Evolutionary conservation across 2,888 invertebrate species (phyloP).

Genomic region (Pediacus dermestoides): DNA sequence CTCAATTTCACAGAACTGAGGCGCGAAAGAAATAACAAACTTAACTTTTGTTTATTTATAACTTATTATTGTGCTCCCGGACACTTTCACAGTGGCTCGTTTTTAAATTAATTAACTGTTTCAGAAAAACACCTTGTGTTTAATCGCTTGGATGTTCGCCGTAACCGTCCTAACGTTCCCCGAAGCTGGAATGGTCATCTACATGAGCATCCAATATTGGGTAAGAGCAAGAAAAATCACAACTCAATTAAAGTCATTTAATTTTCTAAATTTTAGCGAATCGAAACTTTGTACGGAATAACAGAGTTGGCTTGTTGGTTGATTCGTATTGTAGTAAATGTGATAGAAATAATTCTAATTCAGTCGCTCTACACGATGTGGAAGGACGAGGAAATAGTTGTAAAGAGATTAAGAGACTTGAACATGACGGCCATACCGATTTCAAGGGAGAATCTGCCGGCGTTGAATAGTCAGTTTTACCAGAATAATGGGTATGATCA

Average conservation of each 20-base stretch:
- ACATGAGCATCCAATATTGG: conserved; percentile 57
- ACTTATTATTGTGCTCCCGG: too few relatives aligned
- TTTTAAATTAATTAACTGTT: too few relatives aligned
- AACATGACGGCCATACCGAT: conserved; percentile 46
- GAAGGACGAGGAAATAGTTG: conserved; percentile 54
- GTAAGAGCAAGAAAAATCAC: conserved; percentile 47
- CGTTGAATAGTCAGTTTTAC: conserved; percentile 41
- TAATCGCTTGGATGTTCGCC: conserved; percentile 54
- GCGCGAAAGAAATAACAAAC: too few relatives aligned
- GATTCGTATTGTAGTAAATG: conserved; percentile 48
- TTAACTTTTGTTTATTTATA: too few relatives aligned
- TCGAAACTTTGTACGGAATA: conserved; percentile 50
- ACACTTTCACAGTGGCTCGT: too few relatives aligned
- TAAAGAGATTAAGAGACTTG: conserved; percentile 50
- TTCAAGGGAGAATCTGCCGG: conserved; percentile 26
- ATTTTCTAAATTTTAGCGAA: conserved; percentile 43
- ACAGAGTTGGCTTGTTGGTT: conserved; percentile 54
- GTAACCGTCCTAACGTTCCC: conserved; percentile 53
- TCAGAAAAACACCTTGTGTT: conserved; percentile 52
- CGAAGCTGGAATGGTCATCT: conserved; percentile 55
- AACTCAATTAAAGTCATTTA: conserved; percentile 4
- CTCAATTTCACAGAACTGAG: too few relatives aligned
- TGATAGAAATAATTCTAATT: conserved; percentile 51
- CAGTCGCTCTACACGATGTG: conserved; percentile 54
- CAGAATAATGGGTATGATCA: conserved; percentile 47